Percentiles rank a stretch among this genome's conserved stretches.
phyloP scores from a whole-genome alignment of 2,113 vertebrate species.

The Corvus hawaiiensis region DNA sequence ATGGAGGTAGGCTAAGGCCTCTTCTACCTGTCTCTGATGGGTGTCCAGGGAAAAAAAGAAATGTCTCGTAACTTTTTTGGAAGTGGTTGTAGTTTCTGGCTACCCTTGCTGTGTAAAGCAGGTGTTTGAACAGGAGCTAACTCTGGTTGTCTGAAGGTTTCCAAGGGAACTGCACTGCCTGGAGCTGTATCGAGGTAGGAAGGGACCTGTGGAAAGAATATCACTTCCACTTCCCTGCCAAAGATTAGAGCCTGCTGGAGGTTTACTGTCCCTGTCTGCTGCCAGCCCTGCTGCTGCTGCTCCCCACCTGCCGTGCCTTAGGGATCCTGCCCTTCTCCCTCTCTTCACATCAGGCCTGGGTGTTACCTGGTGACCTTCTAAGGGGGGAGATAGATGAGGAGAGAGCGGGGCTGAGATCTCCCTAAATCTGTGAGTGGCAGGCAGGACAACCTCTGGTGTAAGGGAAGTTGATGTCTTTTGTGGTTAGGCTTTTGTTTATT shows the following conservation, averaged over 20 bases:
- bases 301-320: background rate
- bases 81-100: background rate
- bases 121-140: background rate
- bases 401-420: background rate
- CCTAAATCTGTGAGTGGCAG: background rate
- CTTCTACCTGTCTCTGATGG: background rate
- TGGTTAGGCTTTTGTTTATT: background rate
- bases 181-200: background rate
- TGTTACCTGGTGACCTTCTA: background rate
- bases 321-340: background rate
- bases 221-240: background rate
- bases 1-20: constrained; percentile 24
- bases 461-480: background rate
- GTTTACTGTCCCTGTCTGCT: background rate
- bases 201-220: background rate
- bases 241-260: background rate
- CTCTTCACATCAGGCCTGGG: background rate
- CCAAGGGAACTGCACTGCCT: background rate
- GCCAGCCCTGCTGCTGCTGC: background rate
- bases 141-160: background rate
- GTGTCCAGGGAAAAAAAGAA: background rate
- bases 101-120: background rate
- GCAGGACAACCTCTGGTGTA: background rate
- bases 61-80: background rate
- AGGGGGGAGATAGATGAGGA: background rate